Percentiles rank a stretch among this genome's conserved stretches.
These are phyloP conservation scores for Artemia franciscana DNA, from an alignment of 1,140 invertebrate species.

Conservation along the genomic window DNA sequence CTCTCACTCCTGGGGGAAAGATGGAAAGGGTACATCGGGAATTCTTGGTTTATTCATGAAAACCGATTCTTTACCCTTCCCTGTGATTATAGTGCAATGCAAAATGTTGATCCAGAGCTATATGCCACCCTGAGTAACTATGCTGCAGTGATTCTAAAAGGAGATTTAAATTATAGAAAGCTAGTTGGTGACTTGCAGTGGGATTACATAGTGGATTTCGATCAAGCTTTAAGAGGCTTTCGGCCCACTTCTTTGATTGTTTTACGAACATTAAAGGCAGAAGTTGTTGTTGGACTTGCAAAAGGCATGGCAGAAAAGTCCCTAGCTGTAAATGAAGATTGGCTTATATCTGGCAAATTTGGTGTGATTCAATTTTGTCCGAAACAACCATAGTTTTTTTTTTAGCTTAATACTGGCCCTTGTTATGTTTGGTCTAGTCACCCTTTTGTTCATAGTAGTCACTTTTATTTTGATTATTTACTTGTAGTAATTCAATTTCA, in stretches of 20 bases:
- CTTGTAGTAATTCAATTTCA: too few species aligned
- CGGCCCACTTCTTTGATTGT: conserved; percentile 50
- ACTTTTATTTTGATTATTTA: too few species aligned
- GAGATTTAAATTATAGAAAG: conserved; percentile 89
- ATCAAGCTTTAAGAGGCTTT: conserved; percentile 48
- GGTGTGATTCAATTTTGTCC: conserved; percentile 41
- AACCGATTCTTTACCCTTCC: conserved; percentile 73
- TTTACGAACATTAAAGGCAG: conserved; percentile 75
- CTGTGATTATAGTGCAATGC: conserved; percentile 54
- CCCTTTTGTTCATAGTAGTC: too few species aligned
- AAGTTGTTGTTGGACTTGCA: conserved; percentile 56
- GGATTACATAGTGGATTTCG: conserved; percentile 41
- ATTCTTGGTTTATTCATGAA: conserved; percentile 22
- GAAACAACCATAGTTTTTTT: too few species aligned
- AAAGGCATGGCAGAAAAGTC: conserved; percentile 24
- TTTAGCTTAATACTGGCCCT: too few species aligned
- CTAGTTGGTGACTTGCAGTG: conserved; percentile 71
- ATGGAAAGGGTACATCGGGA: conserved; percentile 30
- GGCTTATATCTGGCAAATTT: conserved; percentile 73
- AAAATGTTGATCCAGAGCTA: conserved; percentile 32
- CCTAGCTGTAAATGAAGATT: conserved; percentile 33
- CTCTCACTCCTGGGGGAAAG: conserved; percentile 16
- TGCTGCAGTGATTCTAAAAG: conserved; percentile 69
- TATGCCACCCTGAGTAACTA: conserved; percentile 44
- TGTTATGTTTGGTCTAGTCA: too few species aligned